Evolutionary conservation across 2,113 vertebrate genomes (phyloP).

Genomic region (Eupsittula cactorum): DNA sequence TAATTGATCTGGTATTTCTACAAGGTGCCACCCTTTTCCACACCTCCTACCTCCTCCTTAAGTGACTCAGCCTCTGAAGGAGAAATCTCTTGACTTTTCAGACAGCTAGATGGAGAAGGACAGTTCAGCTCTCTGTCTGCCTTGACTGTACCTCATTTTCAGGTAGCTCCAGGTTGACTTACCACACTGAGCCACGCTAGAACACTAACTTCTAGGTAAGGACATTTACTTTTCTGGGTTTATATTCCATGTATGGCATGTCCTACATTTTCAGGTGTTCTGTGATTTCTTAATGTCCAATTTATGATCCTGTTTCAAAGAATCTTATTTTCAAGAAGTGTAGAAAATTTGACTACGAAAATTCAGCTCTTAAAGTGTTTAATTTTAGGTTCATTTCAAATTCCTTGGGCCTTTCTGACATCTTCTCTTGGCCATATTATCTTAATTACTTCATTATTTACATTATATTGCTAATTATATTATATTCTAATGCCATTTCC

Average conservation of each 20-base stretch:
- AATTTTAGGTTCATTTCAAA: not conserved
- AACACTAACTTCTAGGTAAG: slow-evolving; percentile 68
- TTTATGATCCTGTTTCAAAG: not conserved
- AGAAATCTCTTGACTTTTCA: slow-evolving; percentile 66
- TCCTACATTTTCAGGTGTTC: not conserved
- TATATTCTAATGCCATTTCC: not conserved
- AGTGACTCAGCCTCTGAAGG: slow-evolving; percentile 73
- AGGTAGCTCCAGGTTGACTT: not conserved
- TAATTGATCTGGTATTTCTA: slow-evolving; percentile 76
- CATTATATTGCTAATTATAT: not conserved
- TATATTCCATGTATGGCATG: not conserved
- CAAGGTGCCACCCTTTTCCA: slow-evolving; percentile 85
- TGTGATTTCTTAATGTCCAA: not conserved
- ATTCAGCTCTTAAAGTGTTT: not conserved
- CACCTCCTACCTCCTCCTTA: slow-evolving; percentile 80
- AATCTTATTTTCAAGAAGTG: not conserved
- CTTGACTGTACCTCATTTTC: slow-evolving; percentile 1
- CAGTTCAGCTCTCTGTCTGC: slow-evolving; percentile 6
- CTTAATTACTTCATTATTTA: not conserved
- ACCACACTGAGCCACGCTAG: not conserved
- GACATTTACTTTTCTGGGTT: not conserved
- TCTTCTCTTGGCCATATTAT: not conserved
- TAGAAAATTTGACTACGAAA: not conserved
- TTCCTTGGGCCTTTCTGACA: not conserved
- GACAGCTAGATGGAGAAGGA: slow-evolving; percentile 39